Evolutionary conservation across 2,888 invertebrate genomes (phyloP), one percentile per base, ranked within the genome.

Genomic region (Serripes groenlandicus): DNA sequence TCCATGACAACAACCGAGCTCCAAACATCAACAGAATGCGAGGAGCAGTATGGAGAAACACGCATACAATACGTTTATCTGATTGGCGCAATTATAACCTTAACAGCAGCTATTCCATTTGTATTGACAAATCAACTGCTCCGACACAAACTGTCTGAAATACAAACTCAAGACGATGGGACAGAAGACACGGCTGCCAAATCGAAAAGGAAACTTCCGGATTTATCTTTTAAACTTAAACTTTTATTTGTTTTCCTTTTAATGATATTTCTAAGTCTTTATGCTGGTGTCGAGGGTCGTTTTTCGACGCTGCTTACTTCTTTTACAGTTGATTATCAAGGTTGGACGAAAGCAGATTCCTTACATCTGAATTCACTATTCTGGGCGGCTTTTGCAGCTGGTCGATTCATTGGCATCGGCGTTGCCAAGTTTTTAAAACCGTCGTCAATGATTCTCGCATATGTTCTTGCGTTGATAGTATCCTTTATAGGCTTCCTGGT

Each of bases 401-500:
- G 86, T 0, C 69, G 86, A 42, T 84, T 84, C 77, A 37, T 62
- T 1, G 81, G 86, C 23, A 86, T 86, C 42, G 79, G 84, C 71
- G 69, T 86, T 23, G 92, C 94, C 0, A 92, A 91, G 32, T 89
- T 92, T 52, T 86, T 94, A 30, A 91, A 88, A 35, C 93, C 94
- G 1, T 89, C 92, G 3, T 86, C 90, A n/a, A 92, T 95, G 90
- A 83, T 95, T 23, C 80, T 92, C 9, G 78, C 88, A 3, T 94
- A 94, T 35, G 69, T 73, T 23, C 49, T 75, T 9, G 26, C 87
- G 15, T 70, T 90, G 23, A 77, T 87, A 21, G 34, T 83, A 9
- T 68, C 86, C 15, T 86, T 91, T 62, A 64, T 81, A n/a, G 87
- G 85, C 9, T 78, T 90, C n/a, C 73, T 85, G 21, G 35, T 90